Base-by-base conservation (phyloP, 2,888 invertebrate genomes). In the Archaeoteleia sp. region DNA sequence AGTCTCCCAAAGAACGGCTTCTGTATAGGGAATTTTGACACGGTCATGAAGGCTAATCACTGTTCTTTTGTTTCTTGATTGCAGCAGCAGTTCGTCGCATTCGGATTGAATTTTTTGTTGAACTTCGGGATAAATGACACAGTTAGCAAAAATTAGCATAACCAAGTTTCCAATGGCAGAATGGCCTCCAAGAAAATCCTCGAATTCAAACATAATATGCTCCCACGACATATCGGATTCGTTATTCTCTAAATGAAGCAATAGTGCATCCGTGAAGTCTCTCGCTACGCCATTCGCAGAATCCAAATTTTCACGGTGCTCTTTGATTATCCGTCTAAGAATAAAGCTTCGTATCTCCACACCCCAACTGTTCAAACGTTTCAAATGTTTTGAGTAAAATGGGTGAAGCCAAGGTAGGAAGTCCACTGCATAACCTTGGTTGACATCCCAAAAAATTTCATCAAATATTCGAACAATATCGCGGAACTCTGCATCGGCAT, bases 401-500 rank as follows among this genome's bases (percentile, higher is more conserved):
- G 93, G 93, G 0, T 90, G 86, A 0, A 95, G 83, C 92, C 93
- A 94, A 0, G 95, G 95, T 13, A 96, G 79, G 77, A 95, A 95
- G 77, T 96, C 96, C 0, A 95, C 89, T 0, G 94, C 93, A 81
- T 94, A 95, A 0, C 95, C 95, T 76, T 94, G 94, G 82, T 95
- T 96, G 69, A 96, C 95, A 80, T 95, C 95, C 92, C 93, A 95
- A 86, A 96, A 96, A 45, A 96, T 94, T 74, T 93, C 92, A 76
- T 95, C 95, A 81, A 95, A 95, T 57, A 88, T 89, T 14, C 90
- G 87, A 0, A 94, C 92, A 3, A 92, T 88, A 55, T 87, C 87
- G 40, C 88, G 86, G 86, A 95, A 95, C 10, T 90, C 90, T 0
- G 77, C 55, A 72, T 95, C 93, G 8, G 90, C 88, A 53, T 91